Percentiles rank a stretch among this genome's conserved stretches.
These are phyloP conservation scores for Pectinophora gossypiella DNA, from an alignment of 1,140 invertebrate genomes.

Conservation along the genomic window DNA sequence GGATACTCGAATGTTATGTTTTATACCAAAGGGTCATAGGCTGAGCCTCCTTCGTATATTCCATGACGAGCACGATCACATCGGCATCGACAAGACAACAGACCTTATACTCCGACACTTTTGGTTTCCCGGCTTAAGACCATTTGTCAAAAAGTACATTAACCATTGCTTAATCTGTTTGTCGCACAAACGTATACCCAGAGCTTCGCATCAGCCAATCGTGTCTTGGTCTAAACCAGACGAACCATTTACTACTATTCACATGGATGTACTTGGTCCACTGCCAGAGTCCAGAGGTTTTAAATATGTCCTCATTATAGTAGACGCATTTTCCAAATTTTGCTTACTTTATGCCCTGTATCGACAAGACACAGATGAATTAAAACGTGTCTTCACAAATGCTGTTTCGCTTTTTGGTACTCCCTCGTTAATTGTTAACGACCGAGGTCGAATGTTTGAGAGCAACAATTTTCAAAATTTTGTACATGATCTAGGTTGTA, in stretches of 20 bases:
- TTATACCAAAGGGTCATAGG: slow-evolving; percentile 6
- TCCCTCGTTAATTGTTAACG: not conserved
- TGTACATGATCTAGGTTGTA: not conserved
- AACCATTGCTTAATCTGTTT: slow-evolving; percentile 7
- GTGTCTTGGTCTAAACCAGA: slow-evolving; percentile 8
- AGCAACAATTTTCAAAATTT: not conserved
- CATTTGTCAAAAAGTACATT: slow-evolving; percentile 19
- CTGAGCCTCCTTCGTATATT: slow-evolving; percentile 20
- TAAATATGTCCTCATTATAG: no score
- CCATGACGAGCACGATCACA: slow-evolving; percentile 22
- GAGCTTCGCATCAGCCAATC: slow-evolving; percentile 8
- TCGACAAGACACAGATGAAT: not conserved
- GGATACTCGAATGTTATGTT: not conserved
- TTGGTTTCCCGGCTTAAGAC: slow-evolving; percentile 21
- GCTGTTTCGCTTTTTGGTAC: slow-evolving; percentile 1
- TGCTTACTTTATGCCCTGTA: not conserved
- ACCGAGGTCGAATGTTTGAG: slow-evolving; percentile 7
- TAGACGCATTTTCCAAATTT: slow-evolving; percentile 12
- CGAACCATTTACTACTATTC: slow-evolving; percentile 17
- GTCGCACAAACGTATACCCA: slow-evolving; percentile 1
- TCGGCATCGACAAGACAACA: slow-evolving; percentile 16
- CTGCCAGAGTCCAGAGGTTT: no score
- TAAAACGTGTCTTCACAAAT: not conserved
- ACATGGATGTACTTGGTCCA: slow-evolving; percentile 18
- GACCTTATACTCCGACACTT: slow-evolving; percentile 18